Conservation (phyloP, 92 coral and sea anemone species). For the Metridium senile region DNA sequence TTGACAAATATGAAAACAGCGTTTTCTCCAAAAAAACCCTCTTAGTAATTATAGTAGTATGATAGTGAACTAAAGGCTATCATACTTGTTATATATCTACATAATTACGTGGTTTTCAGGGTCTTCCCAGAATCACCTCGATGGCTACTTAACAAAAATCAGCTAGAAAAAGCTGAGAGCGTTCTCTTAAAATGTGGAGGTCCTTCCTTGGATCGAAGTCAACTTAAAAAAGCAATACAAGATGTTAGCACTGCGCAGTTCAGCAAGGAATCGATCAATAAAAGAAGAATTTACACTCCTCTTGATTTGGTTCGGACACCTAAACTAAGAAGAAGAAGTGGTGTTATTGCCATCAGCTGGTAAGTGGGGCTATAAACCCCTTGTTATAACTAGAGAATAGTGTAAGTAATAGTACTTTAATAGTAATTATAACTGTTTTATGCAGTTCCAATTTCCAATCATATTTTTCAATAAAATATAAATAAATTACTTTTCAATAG, state of each 20-base stretch:
- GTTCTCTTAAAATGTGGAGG: conserved; percentile 46
- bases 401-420: too few species aligned
- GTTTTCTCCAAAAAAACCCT: too few species aligned
- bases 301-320: conserved; percentile 56
- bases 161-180: conserved; percentile 51
- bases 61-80: too few species aligned
- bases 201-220: conserved; percentile 26
- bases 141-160: conserved; percentile 58
- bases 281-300: conserved; percentile 24
- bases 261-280: neutral
- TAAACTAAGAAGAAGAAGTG: conserved; percentile 32
- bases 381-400: too few species aligned
- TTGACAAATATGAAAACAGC: too few species aligned
- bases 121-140: conserved; percentile 72
- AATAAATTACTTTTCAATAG: too few species aligned
- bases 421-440: too few species aligned
- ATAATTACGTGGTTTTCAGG: conserved; percentile 1
- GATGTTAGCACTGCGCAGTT: conserved; percentile 18
- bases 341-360: conserved; percentile 26
- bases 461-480: too few species aligned
- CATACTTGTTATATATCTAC: neutral
- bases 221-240: conserved; percentile 30
- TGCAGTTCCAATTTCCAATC: too few species aligned
- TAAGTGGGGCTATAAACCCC: neutral
- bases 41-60: too few species aligned